Conservation (phyloP, 2,113 vertebrate genomes). For the Heloderma charlesbogerti region DNA sequence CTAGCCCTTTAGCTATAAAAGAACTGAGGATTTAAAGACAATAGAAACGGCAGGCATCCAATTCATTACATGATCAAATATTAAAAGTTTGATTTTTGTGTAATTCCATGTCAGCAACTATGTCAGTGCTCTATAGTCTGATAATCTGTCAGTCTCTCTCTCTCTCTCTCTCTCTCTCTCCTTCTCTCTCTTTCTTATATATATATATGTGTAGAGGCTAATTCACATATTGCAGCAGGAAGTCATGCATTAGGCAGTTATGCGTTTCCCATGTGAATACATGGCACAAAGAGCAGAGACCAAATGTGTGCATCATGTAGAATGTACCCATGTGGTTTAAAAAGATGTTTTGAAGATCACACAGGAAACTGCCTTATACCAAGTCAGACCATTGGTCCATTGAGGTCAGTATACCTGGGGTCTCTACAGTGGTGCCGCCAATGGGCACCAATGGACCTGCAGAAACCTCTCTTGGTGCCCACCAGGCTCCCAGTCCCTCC, state of each 20-base stretch:
- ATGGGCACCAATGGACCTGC: too few species aligned
- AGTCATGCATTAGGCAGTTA: not conserved
- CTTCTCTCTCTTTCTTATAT: too few species aligned
- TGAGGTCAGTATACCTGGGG: not conserved
- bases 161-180: too few species aligned
- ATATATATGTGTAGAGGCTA: not conserved
- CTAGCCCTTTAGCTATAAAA: not conserved
- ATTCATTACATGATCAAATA: constrained; percentile 26
- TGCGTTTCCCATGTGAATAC: not conserved
- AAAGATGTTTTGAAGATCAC: not conserved
- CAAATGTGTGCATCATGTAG: not conserved
- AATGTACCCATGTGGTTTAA: not conserved
- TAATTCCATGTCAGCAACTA: not conserved
- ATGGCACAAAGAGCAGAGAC: not conserved
- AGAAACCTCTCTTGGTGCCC: too few species aligned
- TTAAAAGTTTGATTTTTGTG: not conserved
- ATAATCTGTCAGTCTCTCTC: too few species aligned
- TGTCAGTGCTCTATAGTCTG: not conserved
- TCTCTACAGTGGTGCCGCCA: too few species aligned
- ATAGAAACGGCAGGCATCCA: not conserved
- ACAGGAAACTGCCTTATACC: not conserved
- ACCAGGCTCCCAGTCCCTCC: too few species aligned
- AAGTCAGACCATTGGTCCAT: not conserved
- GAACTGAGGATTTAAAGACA: constrained; percentile 38
- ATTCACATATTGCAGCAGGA: not conserved